Base-by-base conservation (phyloP, 2,113 vertebrate genomes). In the Pollachius pollachius region DNA sequence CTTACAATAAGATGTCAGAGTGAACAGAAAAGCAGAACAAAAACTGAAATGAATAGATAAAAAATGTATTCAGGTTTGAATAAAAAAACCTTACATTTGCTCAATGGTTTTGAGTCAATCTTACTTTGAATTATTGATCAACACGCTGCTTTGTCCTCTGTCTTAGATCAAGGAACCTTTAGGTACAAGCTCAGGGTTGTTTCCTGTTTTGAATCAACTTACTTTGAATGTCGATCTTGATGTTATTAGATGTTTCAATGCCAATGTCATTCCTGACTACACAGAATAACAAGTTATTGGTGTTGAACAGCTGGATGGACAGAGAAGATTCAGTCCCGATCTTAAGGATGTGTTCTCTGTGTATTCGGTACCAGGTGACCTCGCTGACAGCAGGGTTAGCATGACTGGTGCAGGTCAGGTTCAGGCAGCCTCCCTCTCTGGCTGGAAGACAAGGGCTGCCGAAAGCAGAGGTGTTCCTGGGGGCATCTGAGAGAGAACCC, bases 331-430 rank as follows among this genome's bases (percentile, higher is more conserved):
- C 34, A 19, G 2, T 17, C 18, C 64, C 64, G 6, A 65, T 12
- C 9, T 4, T 13, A 48, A 34, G 15, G 7, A 9, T 18, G 11
- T 19, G 16, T 19, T 18, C 37, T 48, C 12, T 17, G 19, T 65
- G 16, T 7, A 65, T 37, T 48, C 37, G 30, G 64, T 48, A 52
- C 64, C 64, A 66, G 18, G 64, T 66, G 64, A 23, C 25, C 12
- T 21, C 17, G 37, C 18, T 66, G 8, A 52, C 64, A 4, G 13
- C 41, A 52, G 64, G 64, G 64, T 66, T 54, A 12, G 64, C 64
- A 23, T 66, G 18, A 16, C 64, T 66, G 8, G n/a, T 54, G 64
- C 64, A 66, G 64, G 64, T 54, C 64, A 66, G 64, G 52, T 18
- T 54, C 12, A 66, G 37, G 11, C 11, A 2, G 59, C 19, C 23